These are phyloP conservation scores for Noctua fimbriata DNA, from an alignment of 2,888 invertebrate species.

Conservation along the genomic window DNA sequence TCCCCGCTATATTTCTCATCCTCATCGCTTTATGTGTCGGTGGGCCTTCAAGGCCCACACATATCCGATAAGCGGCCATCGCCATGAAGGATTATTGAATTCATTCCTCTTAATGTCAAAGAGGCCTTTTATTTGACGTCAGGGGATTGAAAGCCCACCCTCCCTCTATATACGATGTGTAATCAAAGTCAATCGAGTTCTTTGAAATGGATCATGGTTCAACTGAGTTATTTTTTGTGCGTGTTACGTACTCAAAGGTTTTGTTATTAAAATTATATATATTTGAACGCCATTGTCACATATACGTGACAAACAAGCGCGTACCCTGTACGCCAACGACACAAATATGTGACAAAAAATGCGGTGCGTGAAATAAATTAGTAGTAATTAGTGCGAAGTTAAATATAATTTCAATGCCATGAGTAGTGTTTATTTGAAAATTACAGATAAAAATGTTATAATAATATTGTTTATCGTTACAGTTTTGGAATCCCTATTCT, in stretches of 20 bases:
- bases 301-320: no score
- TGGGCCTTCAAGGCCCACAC: slow-evolving; percentile 44
- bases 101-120: slow-evolving; percentile 75
- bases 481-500: no score
- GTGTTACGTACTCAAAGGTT: slow-evolving; percentile 1
- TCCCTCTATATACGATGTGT: slow-evolving; percentile 56
- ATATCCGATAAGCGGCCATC: slow-evolving; percentile 65
- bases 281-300: no score
- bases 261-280: slow-evolving; percentile 9
- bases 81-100: slow-evolving; percentile 74
- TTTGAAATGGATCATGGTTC: slow-evolving; percentile 47
- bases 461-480: no score
- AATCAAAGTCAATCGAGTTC: slow-evolving; percentile 67
- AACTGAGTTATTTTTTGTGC: slow-evolving; percentile 52
- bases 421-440: no score
- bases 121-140: slow-evolving; percentile 72
- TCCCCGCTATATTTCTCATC: slow-evolving; percentile 44
- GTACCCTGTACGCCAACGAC: no score
- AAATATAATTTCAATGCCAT: no score
- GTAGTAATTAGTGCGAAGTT: no score
- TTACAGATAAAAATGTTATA: no score
- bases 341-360: no score
- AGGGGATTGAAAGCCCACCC: slow-evolving; percentile 64
- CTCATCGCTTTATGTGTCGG: slow-evolving; percentile 58
- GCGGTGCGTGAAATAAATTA: no score